These are phyloP conservation scores for Aphis gossypii DNA, from an alignment of 1,140 invertebrate genomes.

Conservation along the genomic window DNA sequence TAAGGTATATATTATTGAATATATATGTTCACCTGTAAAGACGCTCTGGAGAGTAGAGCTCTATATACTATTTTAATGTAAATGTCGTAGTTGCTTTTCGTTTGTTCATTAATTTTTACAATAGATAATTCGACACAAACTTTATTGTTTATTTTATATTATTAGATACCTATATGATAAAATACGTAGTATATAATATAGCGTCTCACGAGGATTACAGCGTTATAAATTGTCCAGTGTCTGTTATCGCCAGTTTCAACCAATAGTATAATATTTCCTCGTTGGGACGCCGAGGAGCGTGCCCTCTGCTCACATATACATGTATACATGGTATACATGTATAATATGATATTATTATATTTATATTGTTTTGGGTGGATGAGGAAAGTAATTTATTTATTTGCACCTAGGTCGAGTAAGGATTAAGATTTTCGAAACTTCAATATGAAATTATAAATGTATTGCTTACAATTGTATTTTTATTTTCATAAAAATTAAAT, in stretches of 20 bases:
- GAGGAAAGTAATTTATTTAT: background rate
- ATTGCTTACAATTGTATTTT: too few relatives aligned
- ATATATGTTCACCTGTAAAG: background rate
- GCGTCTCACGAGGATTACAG: background rate
- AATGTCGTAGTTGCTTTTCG: background rate
- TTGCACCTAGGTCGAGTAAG: background rate
- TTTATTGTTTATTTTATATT: background rate
- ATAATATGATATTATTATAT: background rate
- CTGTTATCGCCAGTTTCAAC: too few relatives aligned
- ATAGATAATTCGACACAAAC: background rate
- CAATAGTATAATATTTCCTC: too few relatives aligned
- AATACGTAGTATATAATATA: background rate
- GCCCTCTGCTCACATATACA: background rate
- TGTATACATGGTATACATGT: too few relatives aligned
- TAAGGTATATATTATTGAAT: too few relatives aligned
- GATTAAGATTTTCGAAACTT: too few relatives aligned
- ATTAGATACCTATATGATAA: background rate
- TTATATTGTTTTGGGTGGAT: background rate
- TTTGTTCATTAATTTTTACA: background rate
- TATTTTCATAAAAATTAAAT: too few relatives aligned
- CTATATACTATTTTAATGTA: background rate
- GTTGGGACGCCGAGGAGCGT: too few relatives aligned
- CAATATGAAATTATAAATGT: too few relatives aligned
- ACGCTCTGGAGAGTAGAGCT: background rate
- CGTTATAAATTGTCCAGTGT: background rate